Evolutionary conservation across 2,797 vertebrate genomes (phyloP), one percentile per base, ranked within the genome.

Genomic region (Peromyscus nudipes): DNA sequence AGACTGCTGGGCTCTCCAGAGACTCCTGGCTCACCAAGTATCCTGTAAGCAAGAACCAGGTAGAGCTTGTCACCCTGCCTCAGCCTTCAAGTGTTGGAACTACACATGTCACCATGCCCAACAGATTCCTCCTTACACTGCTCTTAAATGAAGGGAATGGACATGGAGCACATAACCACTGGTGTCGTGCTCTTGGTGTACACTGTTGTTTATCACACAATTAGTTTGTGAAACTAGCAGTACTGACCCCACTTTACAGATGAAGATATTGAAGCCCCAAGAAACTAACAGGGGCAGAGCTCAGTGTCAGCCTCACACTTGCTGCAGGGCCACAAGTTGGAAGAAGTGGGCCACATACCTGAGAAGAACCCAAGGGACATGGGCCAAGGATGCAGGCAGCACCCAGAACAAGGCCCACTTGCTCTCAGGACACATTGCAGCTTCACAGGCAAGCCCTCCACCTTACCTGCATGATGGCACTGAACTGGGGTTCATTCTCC

Each of bases 401-500:
- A 11, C 37, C 55, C 29, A 1, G 31, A 64, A 90, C 1, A 5
- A 43, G 49, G 55, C 27, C 55, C 1, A 4, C 60, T 23, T n/a
- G 7, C 5, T 13, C 69, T 5, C 4, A 21, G 71, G 16, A 7
- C 40, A 13, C 11, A 10, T 0, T 7, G 43, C 75, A 73, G n/a
- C 46, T 57, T 62, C 69, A 6, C 37, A 4, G 11, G 86, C 37
- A 49, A 52, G 76, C 40, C 40, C 40, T 40, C 40, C 40, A 40
- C 40, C 2, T 97, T 98, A 99, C 99, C 99, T 99, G 99, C 99
- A 99, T 99, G 95, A 99, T 99, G 96, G 99, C 99, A 96, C 99
- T 99, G 98, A 99, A 99, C 98, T 99, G 99, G 1, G 99, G 99
- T 98, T 99, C 99, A 0, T 99, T 99, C 98, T 99, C 99, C 99